phyloP scores from a whole-genome alignment of 2,888 invertebrate genomes.

The Himalopsyche tibetana region DNA sequence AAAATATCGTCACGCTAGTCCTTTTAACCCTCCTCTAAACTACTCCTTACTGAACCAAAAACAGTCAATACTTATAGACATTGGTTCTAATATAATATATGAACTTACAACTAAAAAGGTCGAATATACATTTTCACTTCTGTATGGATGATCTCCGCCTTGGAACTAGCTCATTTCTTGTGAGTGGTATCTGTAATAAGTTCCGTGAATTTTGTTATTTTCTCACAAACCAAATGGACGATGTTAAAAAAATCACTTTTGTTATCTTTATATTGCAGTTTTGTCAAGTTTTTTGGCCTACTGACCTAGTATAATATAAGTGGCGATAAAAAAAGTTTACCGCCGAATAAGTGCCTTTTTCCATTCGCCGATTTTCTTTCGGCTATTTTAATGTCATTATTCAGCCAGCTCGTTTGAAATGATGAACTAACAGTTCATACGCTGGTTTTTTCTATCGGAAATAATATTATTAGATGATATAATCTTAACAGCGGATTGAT shows the following conservation, averaged over 20 bases:
- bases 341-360: background rate
- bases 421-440: background rate
- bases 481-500: background rate
- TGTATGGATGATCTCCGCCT: no score
- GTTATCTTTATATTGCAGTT: slow-evolving; percentile 35
- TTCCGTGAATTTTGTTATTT: background rate
- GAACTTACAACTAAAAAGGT: no score
- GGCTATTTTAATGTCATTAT: slow-evolving; percentile 9
- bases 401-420: background rate
- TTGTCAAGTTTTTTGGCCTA: slow-evolving; percentile 37
- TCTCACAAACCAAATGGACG: slow-evolving; percentile 8
- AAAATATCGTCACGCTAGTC: no score
- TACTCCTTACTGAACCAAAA: no score
- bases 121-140: no score
- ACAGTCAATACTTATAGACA: no score
- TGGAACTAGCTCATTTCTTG: background rate
- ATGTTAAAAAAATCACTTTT: slow-evolving; percentile 11
- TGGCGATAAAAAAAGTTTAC: slow-evolving; percentile 2
- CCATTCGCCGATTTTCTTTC: background rate
- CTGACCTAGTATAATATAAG: slow-evolving; percentile 3
- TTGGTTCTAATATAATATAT: no score
- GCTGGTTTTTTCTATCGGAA: background rate
- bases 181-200: background rate
- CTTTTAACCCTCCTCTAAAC: no score
- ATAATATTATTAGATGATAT: background rate